Evolutionary conservation across 2,888 invertebrate genomes (phyloP).

Genomic region (Diloba caeruleocephala): DNA sequence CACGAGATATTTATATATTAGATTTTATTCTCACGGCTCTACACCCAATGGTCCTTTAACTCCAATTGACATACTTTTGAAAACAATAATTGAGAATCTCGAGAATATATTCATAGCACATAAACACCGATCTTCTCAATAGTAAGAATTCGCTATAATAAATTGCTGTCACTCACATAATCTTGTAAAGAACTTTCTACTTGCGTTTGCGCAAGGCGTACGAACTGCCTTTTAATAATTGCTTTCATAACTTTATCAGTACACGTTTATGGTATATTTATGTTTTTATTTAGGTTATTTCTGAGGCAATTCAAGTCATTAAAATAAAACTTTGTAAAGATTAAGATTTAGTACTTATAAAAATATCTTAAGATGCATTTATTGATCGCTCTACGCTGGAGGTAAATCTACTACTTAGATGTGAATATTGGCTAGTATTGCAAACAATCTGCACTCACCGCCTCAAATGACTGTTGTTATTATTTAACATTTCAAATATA

Average conservation of each 20-base stretch:
- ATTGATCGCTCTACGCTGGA: background rate
- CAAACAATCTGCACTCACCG: too few relatives aligned
- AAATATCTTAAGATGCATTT: background rate
- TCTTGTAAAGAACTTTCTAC: slow-evolving; percentile 77
- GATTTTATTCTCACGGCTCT: background rate
- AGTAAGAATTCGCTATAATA: slow-evolving; percentile 58
- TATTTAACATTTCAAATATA: slow-evolving; percentile 5
- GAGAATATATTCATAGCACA: slow-evolving; percentile 35
- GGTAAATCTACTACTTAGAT: background rate
- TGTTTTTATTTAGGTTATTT: slow-evolving; percentile 14
- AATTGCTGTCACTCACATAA: slow-evolving; percentile 67
- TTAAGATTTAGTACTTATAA: background rate
- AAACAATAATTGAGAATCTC: slow-evolving; percentile 21
- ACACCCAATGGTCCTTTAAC: slow-evolving; percentile 4
- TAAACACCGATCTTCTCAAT: slow-evolving; percentile 35
- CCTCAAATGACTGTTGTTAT: background rate
- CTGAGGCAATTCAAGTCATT: slow-evolving; percentile 3
- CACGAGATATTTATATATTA: background rate
- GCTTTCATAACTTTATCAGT: slow-evolving; percentile 42
- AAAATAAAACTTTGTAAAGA: background rate
- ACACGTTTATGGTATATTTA: slow-evolving; percentile 21
- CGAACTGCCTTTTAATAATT: slow-evolving; percentile 39
- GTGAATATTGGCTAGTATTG: too few relatives aligned
- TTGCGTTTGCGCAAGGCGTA: slow-evolving; percentile 43
- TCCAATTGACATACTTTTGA: slow-evolving; percentile 16